These are phyloP conservation scores for Equus quagga DNA, from an alignment of 2,113 vertebrate genomes.

Conservation along the genomic window DNA sequence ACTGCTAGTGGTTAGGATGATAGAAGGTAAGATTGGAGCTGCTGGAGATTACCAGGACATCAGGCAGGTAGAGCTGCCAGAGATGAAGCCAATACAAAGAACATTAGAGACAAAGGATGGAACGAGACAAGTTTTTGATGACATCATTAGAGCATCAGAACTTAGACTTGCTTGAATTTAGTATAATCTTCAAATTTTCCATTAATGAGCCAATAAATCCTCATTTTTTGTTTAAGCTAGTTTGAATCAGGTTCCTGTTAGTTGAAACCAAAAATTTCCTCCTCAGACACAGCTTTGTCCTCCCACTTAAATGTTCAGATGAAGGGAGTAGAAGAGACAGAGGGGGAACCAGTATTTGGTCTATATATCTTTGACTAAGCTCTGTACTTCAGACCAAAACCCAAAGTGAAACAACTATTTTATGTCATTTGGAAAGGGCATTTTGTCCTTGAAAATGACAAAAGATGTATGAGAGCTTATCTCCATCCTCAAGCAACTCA, in stretches of 20 bases:
- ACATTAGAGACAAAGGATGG: background rate
- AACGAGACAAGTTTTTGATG: background rate
- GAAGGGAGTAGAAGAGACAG: background rate
- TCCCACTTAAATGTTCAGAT: background rate
- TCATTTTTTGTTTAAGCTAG: background rate
- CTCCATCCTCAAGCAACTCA: background rate
- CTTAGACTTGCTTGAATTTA: background rate
- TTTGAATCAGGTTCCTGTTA: background rate
- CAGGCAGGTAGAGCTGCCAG: background rate
- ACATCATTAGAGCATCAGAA: background rate
- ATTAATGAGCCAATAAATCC: background rate
- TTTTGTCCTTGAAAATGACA: background rate
- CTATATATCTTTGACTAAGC: background rate
- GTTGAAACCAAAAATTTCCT: background rate
- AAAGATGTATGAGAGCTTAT: background rate
- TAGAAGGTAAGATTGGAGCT: too few relatives aligned
- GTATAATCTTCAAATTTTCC: background rate
- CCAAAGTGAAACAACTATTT: background rate
- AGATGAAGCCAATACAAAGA: background rate
- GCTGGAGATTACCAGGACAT: background rate
- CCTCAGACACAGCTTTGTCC: background rate
- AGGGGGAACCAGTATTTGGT: background rate
- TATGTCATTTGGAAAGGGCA: background rate
- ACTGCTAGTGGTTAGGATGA: background rate
- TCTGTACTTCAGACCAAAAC: background rate